A percentile compares a stretch with the other conserved stretches of the same genome.
These are phyloP conservation scores for Limnothrissa miodon DNA, from an alignment of 2,113 vertebrate species.

Conservation along the genomic window DNA sequence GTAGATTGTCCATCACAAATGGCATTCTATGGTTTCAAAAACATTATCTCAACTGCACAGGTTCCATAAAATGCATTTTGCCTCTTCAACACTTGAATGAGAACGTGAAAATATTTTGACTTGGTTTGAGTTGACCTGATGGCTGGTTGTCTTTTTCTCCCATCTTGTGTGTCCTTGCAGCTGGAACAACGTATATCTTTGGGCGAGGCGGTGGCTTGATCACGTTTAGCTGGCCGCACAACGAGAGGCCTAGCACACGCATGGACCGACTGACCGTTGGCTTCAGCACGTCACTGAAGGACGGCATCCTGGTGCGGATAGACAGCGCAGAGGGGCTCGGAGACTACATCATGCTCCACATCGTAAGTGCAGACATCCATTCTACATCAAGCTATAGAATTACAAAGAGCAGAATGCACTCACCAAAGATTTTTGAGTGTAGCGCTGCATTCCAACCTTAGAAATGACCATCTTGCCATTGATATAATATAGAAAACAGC, in stretches of 20 bases:
- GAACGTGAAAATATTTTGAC: background rate
- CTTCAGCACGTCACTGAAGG: conserved; percentile 84
- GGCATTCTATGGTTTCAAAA: too few species aligned
- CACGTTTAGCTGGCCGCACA: conserved; percentile 91
- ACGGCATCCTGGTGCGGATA: conserved; percentile 92
- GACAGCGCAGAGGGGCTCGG: conserved; percentile 95
- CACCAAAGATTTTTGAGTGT: too few species aligned
- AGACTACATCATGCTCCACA: conserved; percentile 96
- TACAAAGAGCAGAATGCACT: background rate
- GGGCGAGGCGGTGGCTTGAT: conserved; percentile 96
- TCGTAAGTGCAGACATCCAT: conserved; percentile 78
- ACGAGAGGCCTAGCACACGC: conserved; percentile 93
- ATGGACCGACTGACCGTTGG: conserved; percentile 88
- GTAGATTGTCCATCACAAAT: too few species aligned
- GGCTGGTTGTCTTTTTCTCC: background rate
- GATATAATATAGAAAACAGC: too few species aligned
- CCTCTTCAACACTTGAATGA: background rate
- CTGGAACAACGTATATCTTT: conserved; percentile 96
- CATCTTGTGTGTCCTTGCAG: conserved; percentile 62
- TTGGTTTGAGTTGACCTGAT: background rate
- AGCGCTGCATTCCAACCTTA: too few species aligned
- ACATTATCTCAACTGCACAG: too few species aligned
- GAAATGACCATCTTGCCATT: too few species aligned
- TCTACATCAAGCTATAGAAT: background rate
- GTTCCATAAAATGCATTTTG: too few species aligned